Evolutionary conservation across 23 tunicate species (phyloP).

Genomic region (Aplidium turbinatum): DNA sequence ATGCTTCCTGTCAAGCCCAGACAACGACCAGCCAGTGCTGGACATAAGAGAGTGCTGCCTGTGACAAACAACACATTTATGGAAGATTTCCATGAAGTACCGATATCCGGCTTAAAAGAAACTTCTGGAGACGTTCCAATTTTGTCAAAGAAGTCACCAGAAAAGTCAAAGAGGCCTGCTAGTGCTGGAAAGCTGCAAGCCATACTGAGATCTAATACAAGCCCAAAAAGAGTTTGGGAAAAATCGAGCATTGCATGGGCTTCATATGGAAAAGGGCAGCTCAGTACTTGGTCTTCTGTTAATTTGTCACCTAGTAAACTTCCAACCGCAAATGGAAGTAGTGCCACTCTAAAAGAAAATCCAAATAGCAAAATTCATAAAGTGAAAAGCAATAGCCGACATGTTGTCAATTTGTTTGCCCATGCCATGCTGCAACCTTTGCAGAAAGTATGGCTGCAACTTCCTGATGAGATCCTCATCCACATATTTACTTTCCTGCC

Average conservation of each 20-base stretch:
- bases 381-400: neutral
- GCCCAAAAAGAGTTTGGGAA: conserved; percentile 40
- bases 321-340: neutral
- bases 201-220: neutral
- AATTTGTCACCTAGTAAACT: neutral
- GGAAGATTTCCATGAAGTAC: neutral
- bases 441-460: neutral
- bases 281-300: conserved; percentile 26
- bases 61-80: neutral
- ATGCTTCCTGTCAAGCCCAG: neutral
- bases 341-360: too few relatives aligned
- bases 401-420: too few relatives aligned
- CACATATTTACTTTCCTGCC: conserved; percentile 51
- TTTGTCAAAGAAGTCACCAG: neutral
- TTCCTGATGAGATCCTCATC: conserved; percentile 64
- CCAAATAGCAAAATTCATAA: neutral
- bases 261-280: conserved; percentile 13
- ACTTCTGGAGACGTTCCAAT: neutral
- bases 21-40: conserved; percentile 11
- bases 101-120: neutral
- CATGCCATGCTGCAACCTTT: too few relatives aligned
- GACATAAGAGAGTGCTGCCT: neutral
- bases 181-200: conserved; percentile 13
- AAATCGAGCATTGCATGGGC: conserved; percentile 47
- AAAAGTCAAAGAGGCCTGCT: conserved; percentile 1